phyloP scores from a whole-genome alignment of 2,113 vertebrate species.

The Scomber colias region DNA sequence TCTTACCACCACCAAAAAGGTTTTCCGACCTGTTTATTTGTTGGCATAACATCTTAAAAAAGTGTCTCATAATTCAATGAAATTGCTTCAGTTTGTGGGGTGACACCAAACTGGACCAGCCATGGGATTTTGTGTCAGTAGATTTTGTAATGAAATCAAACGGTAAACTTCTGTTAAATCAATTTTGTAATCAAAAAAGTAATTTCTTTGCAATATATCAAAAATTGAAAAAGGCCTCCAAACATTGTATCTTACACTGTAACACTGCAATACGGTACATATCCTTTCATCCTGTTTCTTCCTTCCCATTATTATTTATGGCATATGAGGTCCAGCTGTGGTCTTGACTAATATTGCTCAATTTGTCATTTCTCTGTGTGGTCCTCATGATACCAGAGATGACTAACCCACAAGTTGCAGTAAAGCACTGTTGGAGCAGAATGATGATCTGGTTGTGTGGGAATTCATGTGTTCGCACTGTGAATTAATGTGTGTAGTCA shows the following conservation, averaged over 20 bases:
- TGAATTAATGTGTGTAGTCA: neutral
- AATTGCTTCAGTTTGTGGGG: neutral
- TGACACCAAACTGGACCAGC: no score
- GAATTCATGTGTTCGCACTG: neutral
- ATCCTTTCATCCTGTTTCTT: neutral
- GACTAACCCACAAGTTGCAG: neutral
- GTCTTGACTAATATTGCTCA: neutral
- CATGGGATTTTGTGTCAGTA: no score
- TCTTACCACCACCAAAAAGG: no score
- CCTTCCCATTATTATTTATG: neutral
- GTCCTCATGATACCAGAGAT: neutral
- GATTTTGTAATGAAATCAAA: no score
- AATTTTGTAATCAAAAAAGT: no score
- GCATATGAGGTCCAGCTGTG: neutral
- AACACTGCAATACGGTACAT: no score
- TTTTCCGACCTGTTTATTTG: no score
- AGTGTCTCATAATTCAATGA: neutral
- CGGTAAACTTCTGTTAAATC: no score
- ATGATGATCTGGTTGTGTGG: conserved; percentile 9
- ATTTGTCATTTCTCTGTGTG: no score
- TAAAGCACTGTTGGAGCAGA: neutral
- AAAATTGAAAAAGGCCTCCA: no score
- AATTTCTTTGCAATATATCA: no score
- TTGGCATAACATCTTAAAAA: neutral
- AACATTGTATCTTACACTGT: no score